Percentiles rank a stretch among this genome's conserved stretches.
phyloP scores from a whole-genome alignment of 2,113 vertebrate genomes.

The Cyanoderma ruficeps region DNA sequence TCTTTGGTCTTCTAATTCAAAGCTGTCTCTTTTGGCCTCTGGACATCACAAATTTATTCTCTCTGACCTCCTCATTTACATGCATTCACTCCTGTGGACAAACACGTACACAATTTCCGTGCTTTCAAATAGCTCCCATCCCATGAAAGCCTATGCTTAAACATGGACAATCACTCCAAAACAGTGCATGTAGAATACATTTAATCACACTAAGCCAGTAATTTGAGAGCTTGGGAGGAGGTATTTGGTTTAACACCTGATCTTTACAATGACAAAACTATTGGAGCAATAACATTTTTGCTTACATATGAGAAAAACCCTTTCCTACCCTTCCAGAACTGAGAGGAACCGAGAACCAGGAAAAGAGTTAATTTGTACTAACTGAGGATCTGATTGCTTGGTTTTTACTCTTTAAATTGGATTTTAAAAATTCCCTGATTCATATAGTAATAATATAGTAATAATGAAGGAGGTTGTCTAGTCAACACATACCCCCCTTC shows the following conservation, averaged over 20 bases:
- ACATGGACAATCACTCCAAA: not conserved
- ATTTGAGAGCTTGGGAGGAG: not conserved
- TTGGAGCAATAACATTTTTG: not conserved
- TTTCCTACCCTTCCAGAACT: not conserved
- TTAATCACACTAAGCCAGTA: not conserved
- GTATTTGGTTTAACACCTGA: not conserved
- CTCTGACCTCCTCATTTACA: not conserved
- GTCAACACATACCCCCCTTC: accelerated
- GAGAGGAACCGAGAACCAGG: not conserved
- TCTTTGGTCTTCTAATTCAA: not conserved
- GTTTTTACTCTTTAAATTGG: not conserved
- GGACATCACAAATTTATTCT: not conserved
- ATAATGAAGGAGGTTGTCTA: not conserved
- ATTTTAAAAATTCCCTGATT: not conserved
- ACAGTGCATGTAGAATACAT: not conserved
- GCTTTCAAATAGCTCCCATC: not conserved
- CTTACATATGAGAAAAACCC: accelerated
- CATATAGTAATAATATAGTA: not conserved
- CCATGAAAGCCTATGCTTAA: not conserved
- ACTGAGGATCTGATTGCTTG: not conserved
- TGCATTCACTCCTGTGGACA: not conserved
- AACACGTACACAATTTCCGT: accelerated
- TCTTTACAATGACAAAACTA: not conserved
- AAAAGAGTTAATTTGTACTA: not conserved
- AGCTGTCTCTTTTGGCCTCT: not conserved